A percentile compares a stretch with the other conserved stretches of the same genome.
Conservation (phyloP, 2,888 invertebrate species). For the Imbricaverruca yamaguchii region DNA sequence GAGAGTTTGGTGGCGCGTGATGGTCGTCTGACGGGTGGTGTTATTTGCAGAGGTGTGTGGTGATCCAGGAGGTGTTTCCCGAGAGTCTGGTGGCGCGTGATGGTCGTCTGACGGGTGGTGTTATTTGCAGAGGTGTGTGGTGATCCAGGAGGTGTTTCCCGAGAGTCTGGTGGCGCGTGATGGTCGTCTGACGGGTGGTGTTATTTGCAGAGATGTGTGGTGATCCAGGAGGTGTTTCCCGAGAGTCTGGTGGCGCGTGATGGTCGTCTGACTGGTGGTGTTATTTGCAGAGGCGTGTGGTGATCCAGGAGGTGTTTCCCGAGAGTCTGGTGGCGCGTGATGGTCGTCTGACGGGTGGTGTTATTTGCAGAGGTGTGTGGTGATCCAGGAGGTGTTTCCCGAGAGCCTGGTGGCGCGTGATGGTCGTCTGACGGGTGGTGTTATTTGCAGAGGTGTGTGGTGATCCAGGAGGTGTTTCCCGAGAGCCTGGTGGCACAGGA, state of each 20-base stretch:
- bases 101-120: too few relatives aligned
- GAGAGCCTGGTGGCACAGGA: conserved; percentile 43
- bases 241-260: conserved; percentile 43
- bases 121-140: conserved; percentile 3
- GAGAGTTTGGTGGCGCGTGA: conserved; percentile 40
- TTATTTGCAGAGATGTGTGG: conserved; percentile 41
- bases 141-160: conserved; percentile 37
- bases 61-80: conserved; percentile 37
- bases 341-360: conserved; percentile 38
- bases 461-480: conserved; percentile 45
- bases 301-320: conserved; percentile 45
- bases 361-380: conserved; percentile 41
- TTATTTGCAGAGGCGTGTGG: conserved; percentile 41
- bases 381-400: conserved; percentile 45
- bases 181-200: too few relatives aligned
- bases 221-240: conserved; percentile 44
- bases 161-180: conserved; percentile 40
- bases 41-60: conserved; percentile 3
- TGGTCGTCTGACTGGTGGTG: conserved; percentile 38
- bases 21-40: too few relatives aligned
- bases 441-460: conserved; percentile 41
- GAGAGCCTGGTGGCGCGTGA: conserved; percentile 43
- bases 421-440: conserved; percentile 38
- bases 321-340: conserved; percentile 43
- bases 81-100: conserved; percentile 40